Base-by-base conservation (phyloP, 2,113 vertebrate species). In the Lanius ludovicianus region DNA sequence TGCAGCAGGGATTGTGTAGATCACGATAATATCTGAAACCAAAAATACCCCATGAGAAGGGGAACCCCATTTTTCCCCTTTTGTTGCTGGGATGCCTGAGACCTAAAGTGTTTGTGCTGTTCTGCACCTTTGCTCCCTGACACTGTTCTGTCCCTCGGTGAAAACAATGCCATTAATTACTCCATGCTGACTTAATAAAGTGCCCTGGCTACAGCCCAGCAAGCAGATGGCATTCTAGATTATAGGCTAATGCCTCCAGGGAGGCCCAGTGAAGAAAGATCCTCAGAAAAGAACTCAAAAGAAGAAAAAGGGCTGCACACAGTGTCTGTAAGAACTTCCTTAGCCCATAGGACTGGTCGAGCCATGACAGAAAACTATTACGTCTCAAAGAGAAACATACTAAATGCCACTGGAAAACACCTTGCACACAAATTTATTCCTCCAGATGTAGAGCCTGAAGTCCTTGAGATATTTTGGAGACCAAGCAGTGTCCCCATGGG, bases 221-320 rank as follows among this genome's bases (percentile, higher is more conserved):
- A 68, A 94, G 94, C 97, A 97, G 96, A 98, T 97, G 97, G 96
- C 80, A 80, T 76, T 46, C 56, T 55, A 85, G 87, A 96, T 97
- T 92, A 93, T n/a, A 87, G 73, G 27, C 62, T 94, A 88, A 87
- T 96, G 95, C 95, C 91, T 76, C 37, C 44, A 81, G 89, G 87
- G 90, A 95, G 76, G 35, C 55, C 89, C 82, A 73, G n/a, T 28
- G 76, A 92, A 71, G 59, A 76, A 69, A 89, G 56, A 46, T 46
- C 35, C 76, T 67, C 67, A 68, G 67, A 89, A 74, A 85, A 94
- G 52, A 93, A 74, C 33, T 53, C 31, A 42, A 84, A 94, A 33
- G 37, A 93, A 91, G 75, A 69, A 71, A 94, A 92, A 68, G 37
- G 31, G 33, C 42, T 96, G 84, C 47, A 28, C 15, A 27, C 20